Conservation (phyloP, 2,888 invertebrate species). For the Nowickia ferox region DNA sequence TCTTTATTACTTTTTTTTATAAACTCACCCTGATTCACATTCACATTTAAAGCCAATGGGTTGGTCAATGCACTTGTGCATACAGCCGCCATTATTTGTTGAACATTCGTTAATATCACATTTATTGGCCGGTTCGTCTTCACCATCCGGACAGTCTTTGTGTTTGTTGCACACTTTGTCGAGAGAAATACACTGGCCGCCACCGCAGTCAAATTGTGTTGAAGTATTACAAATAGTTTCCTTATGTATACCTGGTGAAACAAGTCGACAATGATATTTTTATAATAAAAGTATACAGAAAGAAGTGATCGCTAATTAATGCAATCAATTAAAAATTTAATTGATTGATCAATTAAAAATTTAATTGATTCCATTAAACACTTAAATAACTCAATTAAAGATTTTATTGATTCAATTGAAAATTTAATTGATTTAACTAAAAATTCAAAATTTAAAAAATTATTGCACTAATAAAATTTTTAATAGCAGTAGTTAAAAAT, state of each 20-base stretch:
- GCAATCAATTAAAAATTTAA: too few relatives aligned
- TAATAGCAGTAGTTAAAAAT: too few relatives aligned
- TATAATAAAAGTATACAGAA: too few relatives aligned
- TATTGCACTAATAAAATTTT: too few relatives aligned
- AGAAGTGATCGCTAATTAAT: too few relatives aligned
- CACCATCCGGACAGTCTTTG: conserved; percentile 94
- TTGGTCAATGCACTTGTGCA: conserved; percentile 92
- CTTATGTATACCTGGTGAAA: conserved; percentile 67
- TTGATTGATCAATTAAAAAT: too few relatives aligned
- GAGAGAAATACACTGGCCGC: conserved; percentile 91
- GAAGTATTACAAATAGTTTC: conserved; percentile 87
- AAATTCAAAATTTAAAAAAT: too few relatives aligned
- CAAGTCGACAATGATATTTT: not conserved
- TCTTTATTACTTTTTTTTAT: not conserved
- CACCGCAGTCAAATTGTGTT: conserved; percentile 93
- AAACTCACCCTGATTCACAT: conserved; percentile 87
- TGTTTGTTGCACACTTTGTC: conserved; percentile 92
- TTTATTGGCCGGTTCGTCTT: conserved; percentile 92
- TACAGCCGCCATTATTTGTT: conserved; percentile 92
- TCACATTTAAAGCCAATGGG: conserved; percentile 91
- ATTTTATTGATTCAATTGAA: too few relatives aligned
- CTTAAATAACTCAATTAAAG: too few relatives aligned
- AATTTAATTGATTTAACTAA: too few relatives aligned
- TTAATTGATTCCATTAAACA: too few relatives aligned
- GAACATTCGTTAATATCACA: conserved; percentile 92